These are phyloP conservation scores for Chionoecetes opilio DNA, from an alignment of 1,140 invertebrate genomes.

Conservation along the genomic window DNA sequence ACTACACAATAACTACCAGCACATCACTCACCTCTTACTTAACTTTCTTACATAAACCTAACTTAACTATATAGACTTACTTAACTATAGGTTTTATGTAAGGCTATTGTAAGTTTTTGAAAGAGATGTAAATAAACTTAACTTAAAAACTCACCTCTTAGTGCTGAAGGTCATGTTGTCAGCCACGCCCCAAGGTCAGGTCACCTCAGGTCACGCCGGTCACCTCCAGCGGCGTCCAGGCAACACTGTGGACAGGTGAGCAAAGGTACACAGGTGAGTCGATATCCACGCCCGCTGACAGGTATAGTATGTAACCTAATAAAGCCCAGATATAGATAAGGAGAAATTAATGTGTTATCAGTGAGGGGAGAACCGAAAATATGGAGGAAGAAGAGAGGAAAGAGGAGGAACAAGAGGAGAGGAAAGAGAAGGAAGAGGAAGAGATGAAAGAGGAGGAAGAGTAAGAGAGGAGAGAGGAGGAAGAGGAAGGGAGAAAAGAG, in stretches of 20 bases:
- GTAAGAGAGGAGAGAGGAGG: neutral
- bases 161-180: neutral
- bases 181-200: neutral
- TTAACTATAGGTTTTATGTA: too few species aligned
- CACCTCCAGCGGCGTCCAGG: neutral
- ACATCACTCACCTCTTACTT: neutral
- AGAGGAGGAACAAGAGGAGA: neutral
- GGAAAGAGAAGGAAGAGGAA: neutral
- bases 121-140: too few species aligned
- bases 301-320: neutral
- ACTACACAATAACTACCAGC: neutral
- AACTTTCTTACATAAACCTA: too few species aligned
- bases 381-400: neutral
- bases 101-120: too few species aligned
- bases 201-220: neutral
- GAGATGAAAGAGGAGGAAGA: neutral
- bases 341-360: neutral
- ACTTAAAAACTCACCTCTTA: neutral
- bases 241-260: neutral
- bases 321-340: neutral
- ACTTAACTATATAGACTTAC: too few species aligned
- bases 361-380: too few species aligned
- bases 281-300: neutral
- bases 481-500: neutral
- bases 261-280: neutral